A percentile compares a stretch with the other conserved stretches of the same genome.
Evolutionary conservation across 2,888 invertebrate species (phyloP).

Genomic region (Ellobium chinense): DNA sequence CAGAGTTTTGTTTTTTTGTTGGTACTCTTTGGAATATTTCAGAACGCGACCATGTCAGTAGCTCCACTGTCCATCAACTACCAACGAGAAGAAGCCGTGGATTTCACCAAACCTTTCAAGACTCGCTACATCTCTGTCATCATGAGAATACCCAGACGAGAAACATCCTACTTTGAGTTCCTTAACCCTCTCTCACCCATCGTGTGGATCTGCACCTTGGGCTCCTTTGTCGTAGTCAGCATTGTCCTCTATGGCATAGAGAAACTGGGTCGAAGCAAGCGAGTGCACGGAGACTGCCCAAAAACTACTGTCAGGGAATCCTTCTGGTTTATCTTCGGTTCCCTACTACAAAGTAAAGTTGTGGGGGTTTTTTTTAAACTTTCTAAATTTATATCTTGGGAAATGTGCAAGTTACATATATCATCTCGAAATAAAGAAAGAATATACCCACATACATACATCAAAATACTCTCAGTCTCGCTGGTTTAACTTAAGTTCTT

Average conservation of each 20-base stretch:
- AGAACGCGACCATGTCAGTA: conserved; percentile 77
- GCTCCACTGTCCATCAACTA: conserved; percentile 76
- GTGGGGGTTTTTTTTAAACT: no score
- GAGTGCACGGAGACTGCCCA: background rate
- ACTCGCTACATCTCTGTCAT: conserved; percentile 75
- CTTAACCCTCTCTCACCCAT: conserved; percentile 73
- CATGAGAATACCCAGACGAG: conserved; percentile 68
- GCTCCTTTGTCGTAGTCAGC: conserved; percentile 72
- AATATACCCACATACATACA: no score
- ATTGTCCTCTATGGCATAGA: conserved; percentile 73
- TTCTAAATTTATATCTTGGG: no score
- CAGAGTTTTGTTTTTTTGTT: no score
- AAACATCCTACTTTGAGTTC: conserved; percentile 76
- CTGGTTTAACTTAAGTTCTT: no score
- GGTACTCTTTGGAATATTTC: no score
- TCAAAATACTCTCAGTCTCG: no score
- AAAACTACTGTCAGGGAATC: conserved; percentile 71
- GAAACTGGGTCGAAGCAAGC: conserved; percentile 58
- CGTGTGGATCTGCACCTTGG: conserved; percentile 75
- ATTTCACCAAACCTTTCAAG: conserved; percentile 78
- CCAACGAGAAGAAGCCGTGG: conserved; percentile 73
- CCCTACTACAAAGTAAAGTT: conserved; percentile 71
- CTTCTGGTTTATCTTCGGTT: conserved; percentile 77
- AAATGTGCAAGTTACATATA: no score
- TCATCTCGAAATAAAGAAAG: no score